A percentile compares a stretch with the other conserved stretches of the same genome.
Conservation (phyloP, 2,113 vertebrate species). For the Siphamia tubifer region DNA sequence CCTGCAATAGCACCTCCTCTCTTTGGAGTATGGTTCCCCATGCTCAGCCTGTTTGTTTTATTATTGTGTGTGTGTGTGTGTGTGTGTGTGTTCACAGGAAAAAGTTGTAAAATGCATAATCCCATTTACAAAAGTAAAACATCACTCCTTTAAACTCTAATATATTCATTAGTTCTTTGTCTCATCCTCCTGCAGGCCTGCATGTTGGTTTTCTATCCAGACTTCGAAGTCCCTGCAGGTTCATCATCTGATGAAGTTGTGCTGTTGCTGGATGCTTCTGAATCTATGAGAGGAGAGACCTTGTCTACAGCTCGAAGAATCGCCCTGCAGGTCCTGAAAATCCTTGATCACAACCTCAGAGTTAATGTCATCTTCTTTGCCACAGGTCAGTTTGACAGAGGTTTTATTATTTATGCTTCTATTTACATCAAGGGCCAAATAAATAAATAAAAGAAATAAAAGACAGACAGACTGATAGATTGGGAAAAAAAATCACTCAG, state of each 20-base stretch:
- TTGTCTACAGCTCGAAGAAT: constrained; percentile 76
- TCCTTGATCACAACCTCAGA: constrained; percentile 54
- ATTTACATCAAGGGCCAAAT: no score
- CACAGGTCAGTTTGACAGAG: constrained; percentile 71
- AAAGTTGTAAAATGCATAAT: no score
- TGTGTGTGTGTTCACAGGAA: no score
- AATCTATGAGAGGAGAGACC: constrained; percentile 82
- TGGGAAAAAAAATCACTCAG: no score
- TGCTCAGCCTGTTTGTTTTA: not conserved
- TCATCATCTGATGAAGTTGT: constrained; percentile 67
- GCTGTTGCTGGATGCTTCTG: constrained; percentile 84
- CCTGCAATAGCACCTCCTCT: no score
- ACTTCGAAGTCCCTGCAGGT: constrained; percentile 62
- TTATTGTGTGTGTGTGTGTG: no score
- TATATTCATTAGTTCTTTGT: rapidly evolving
- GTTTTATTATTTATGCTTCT: not conserved
- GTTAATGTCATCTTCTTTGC: constrained; percentile 83
- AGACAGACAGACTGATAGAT: no score
- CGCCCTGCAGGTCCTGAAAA: constrained; percentile 72
- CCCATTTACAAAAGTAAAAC: no score
- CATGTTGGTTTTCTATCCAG: constrained; percentile 89
- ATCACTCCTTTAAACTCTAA: not conserved
- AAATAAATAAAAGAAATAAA: no score
- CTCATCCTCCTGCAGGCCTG: constrained; percentile 79
- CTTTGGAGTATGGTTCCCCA: no score